phyloP scores from a whole-genome alignment of 2,888 invertebrate species.

The Sussaba pulchella region DNA sequence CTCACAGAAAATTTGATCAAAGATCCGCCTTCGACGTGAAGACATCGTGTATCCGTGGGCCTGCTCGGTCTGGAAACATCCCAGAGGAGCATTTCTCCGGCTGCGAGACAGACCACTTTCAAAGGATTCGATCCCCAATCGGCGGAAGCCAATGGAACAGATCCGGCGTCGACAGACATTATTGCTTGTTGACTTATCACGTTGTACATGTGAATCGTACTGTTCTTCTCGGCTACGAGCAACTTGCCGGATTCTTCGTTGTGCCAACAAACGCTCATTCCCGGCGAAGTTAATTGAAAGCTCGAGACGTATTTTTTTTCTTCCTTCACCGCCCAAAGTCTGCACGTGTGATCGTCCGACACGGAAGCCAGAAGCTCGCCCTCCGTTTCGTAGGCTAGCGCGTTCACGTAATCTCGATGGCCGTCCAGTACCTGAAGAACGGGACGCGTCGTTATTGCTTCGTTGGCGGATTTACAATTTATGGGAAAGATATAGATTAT shows the following conservation, averaged over 20 bases:
- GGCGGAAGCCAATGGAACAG: constrained; percentile 87
- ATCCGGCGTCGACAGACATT: constrained; percentile 88
- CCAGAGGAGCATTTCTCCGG: constrained; percentile 89
- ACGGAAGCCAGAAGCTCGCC: constrained; percentile 90
- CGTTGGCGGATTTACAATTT: not conserved
- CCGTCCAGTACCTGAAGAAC: constrained; percentile 86
- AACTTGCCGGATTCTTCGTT: constrained; percentile 89
- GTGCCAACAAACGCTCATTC: constrained; percentile 89
- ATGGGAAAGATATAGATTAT: not conserved
- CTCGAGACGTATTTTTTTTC: constrained; percentile 86
- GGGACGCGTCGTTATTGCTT: constrained; percentile 1
- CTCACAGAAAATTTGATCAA: constrained; percentile 87
- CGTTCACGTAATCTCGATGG: constrained; percentile 90
- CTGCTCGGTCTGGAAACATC: constrained; percentile 88
- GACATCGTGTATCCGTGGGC: constrained; percentile 86
- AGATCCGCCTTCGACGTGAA: constrained; percentile 88
- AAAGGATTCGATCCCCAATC: constrained; percentile 90
- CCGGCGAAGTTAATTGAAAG: constrained; percentile 89
- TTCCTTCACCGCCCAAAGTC: constrained; percentile 87
- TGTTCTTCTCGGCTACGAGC: constrained; percentile 91
- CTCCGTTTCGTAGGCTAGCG: constrained; percentile 89
- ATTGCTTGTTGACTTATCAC: constrained; percentile 88
- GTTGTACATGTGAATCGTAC: constrained; percentile 91
- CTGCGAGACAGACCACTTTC: constrained; percentile 88
- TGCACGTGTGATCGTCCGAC: constrained; percentile 91